These are phyloP conservation scores for Lathamus discolor DNA, from an alignment of 2,113 vertebrate species.

Conservation along the genomic window DNA sequence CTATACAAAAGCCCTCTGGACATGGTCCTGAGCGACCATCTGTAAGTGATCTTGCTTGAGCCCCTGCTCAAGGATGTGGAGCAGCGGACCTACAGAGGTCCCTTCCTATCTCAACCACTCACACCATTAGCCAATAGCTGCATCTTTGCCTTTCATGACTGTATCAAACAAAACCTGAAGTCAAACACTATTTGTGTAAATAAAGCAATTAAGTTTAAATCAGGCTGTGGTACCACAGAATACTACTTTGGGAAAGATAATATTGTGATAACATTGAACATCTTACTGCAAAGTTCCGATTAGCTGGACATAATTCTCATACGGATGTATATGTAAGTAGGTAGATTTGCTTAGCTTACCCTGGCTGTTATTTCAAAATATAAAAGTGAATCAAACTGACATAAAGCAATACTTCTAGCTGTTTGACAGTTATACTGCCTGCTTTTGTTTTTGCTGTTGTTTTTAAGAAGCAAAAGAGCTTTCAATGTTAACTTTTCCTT, in stretches of 20 bases:
- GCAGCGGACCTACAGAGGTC: neutral
- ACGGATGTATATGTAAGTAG: neutral
- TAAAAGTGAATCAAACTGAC: neutral
- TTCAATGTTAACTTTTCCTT: neutral
- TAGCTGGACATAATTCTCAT: neutral
- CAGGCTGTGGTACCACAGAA: neutral
- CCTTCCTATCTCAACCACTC: neutral
- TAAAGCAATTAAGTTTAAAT: neutral
- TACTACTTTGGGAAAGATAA: neutral
- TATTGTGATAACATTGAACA: neutral
- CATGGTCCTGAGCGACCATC: too few species aligned
- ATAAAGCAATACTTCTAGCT: neutral
- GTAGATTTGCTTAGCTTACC: neutral
- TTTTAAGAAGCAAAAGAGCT: neutral
- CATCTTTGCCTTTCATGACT: neutral
- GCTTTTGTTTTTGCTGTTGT: rapidly evolving
- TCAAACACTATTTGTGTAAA: neutral
- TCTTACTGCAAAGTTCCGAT: neutral
- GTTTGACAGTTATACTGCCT: neutral
- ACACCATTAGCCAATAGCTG: neutral
- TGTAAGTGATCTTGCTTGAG: neutral
- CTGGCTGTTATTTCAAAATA: neutral
- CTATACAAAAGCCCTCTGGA: neutral
- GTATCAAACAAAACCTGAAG: neutral
- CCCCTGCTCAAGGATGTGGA: neutral